Percentiles rank a stretch among this genome's conserved stretches.
phyloP scores from a whole-genome alignment of 2,113 vertebrate species.

The Indri indri region DNA sequence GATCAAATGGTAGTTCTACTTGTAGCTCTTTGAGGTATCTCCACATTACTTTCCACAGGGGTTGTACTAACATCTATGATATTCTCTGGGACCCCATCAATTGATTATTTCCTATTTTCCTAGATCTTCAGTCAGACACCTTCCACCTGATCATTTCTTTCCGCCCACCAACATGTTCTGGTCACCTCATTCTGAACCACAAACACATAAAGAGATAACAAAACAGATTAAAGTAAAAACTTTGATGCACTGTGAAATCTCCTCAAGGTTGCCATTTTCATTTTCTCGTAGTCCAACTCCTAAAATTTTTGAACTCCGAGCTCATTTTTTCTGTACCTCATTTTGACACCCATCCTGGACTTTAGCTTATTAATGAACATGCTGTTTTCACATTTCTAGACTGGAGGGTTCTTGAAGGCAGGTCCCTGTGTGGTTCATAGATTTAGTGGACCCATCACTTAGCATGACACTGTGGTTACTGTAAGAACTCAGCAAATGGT shows the following conservation, averaged over 20 bases:
- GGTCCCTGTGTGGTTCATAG: not conserved
- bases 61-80: not conserved
- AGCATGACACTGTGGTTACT: fast-evolving
- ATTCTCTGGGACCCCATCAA: not conserved
- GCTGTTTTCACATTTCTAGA: not conserved
- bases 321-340: not conserved
- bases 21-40: too few species aligned
- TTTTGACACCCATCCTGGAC: too few species aligned
- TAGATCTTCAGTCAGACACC: not conserved
- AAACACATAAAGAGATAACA: not conserved
- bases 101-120: not conserved
- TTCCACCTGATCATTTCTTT: too few species aligned
- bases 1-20: too few species aligned
- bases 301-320: fast-evolving
- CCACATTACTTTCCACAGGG: too few species aligned
- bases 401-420: not conserved
- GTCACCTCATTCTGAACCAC: not conserved
- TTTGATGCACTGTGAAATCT: too few species aligned
- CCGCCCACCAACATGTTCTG: too few species aligned
- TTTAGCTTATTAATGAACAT: not conserved
- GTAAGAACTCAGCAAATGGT: not conserved
- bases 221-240: too few species aligned
- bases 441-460: not conserved
- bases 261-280: fast-evolving
- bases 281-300: fast-evolving